phyloP scores from a whole-genome alignment of 2,113 vertebrate species.

The Tylochromis polylepis region DNA sequence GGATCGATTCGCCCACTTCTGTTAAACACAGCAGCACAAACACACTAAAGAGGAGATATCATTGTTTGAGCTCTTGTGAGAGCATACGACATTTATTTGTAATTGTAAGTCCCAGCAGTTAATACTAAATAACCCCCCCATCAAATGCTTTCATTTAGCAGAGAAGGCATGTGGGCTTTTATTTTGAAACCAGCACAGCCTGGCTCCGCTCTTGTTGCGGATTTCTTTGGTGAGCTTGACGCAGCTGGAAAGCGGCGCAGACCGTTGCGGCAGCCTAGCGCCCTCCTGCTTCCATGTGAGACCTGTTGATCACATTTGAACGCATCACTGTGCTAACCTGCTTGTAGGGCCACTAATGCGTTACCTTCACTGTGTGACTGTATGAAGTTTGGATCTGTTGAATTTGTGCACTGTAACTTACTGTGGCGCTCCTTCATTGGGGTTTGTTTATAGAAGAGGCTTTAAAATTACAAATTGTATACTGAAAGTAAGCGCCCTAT shows the following conservation, averaged over 20 bases:
- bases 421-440: not conserved
- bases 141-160: not conserved
- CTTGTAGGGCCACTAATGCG: not conserved
- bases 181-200: not conserved
- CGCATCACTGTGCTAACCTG: not conserved
- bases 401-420: not conserved
- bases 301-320: constrained; percentile 41
- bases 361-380: not conserved
- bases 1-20: not conserved
- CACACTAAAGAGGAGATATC: not conserved
- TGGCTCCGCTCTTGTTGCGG: not conserved
- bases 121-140: not conserved
- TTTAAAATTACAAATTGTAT: no score
- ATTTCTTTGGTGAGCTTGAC: not conserved
- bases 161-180: not conserved
- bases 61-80: not conserved
- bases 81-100: not conserved
- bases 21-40: not conserved
- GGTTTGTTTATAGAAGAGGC: no score
- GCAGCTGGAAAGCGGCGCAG: not conserved
- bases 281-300: constrained; percentile 13
- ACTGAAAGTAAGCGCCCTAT: no score
- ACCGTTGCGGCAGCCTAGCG: constrained; percentile 21
- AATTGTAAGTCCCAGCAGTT: not conserved
- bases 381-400: not conserved